phyloP scores from a whole-genome alignment of 1,140 invertebrate genomes.

The Tyrophagus putrescentiae region DNA sequence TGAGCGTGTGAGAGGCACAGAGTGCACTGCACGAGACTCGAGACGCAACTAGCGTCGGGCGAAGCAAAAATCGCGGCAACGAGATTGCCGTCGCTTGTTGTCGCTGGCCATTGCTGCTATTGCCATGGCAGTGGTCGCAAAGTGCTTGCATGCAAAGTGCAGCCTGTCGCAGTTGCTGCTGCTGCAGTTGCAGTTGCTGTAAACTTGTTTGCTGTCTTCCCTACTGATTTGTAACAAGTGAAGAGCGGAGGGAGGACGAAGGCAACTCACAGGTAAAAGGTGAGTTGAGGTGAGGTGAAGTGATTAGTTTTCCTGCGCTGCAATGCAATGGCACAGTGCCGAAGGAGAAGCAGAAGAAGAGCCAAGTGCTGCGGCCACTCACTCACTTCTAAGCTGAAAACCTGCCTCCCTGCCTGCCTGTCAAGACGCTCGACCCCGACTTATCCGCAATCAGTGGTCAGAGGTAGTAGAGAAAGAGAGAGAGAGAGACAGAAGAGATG shows the following conservation, averaged over 20 bases:
- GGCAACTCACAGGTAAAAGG: background rate
- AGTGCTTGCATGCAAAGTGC: no score
- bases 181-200: background rate
- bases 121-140: background rate
- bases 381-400: conserved; percentile 9
- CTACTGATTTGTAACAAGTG: conserved; percentile 8
- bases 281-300: background rate
- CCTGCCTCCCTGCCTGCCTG: background rate
- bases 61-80: conserved; percentile 12
- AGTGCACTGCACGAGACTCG: background rate
- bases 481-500: background rate
- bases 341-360: background rate
- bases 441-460: conserved; percentile 11
- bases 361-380: no score
- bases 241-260: conserved; percentile 11
- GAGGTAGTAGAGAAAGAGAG: background rate
- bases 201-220: conserved; percentile 4
- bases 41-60: background rate
- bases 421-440: background rate
- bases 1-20: background rate
- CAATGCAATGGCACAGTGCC: background rate
- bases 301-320: no score
- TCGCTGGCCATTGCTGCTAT: background rate
- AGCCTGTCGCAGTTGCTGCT: background rate
- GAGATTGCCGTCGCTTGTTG: background rate